Percentiles rank a stretch among this genome's conserved stretches.
Conservation (phyloP, 1,140 invertebrate species). For the Macrotrachela quadricornifera region DNA sequence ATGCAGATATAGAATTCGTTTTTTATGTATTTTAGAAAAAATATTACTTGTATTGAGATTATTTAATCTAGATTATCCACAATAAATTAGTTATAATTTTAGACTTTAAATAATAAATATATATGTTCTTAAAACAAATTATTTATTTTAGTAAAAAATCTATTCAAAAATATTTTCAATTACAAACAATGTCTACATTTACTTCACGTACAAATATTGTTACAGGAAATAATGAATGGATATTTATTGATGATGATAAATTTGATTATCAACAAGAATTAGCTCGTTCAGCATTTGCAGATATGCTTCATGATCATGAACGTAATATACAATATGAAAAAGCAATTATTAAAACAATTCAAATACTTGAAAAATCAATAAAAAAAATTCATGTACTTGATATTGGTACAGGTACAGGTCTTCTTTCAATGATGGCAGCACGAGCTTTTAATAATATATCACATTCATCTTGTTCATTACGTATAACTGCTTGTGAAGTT, state of each 20-base stretch:
- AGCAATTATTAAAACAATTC: conserved; percentile 57
- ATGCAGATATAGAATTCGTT: too few species aligned
- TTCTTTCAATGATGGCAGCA: conserved; percentile 85
- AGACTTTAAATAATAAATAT: too few species aligned
- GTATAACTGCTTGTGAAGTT: conserved; percentile 70
- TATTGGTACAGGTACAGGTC: conserved; percentile 73
- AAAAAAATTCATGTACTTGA: conserved; percentile 68
- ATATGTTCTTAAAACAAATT: too few species aligned
- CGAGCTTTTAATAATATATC: conserved; percentile 11
- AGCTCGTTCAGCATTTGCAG: conserved; percentile 70
- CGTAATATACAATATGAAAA: conserved; percentile 67
- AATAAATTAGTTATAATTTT: too few species aligned
- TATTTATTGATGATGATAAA: conserved; percentile 45
- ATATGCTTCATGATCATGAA: conserved; percentile 83
- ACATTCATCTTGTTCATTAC: conserved; percentile 51
- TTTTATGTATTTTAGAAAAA: too few species aligned
- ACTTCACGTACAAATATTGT: conserved; percentile 53
- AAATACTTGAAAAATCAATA: conserved; percentile 44
- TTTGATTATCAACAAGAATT: conserved; percentile 84
- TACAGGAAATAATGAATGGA: conserved; percentile 55
- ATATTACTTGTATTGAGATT: too few species aligned
- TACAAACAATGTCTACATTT: conserved; percentile 28
- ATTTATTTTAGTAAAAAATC: too few species aligned
- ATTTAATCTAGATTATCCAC: too few species aligned
- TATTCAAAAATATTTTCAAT: too few species aligned